Evolutionary conservation across 2,113 vertebrate genomes (phyloP).

Genomic region (Setophaga kirtlandii): DNA sequence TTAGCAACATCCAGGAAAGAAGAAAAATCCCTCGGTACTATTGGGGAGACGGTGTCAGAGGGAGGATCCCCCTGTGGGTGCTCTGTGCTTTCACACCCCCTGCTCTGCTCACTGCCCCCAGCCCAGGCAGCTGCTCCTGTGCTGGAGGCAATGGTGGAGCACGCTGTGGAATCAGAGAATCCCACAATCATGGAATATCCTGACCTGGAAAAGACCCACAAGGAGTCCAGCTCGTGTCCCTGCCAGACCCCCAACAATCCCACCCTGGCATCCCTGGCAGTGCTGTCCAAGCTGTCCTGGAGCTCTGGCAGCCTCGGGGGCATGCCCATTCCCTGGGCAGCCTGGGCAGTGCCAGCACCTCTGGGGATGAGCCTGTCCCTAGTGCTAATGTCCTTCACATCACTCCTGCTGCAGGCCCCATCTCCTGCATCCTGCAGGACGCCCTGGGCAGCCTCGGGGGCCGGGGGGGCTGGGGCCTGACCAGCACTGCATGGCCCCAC

Average conservation of each 20-base stretch:
- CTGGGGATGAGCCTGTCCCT: neutral
- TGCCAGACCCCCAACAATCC: neutral
- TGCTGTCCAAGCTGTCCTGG: accelerated
- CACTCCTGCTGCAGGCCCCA: accelerated
- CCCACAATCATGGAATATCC: neutral
- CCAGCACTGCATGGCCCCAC: accelerated
- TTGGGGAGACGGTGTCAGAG: neutral
- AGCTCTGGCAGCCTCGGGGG: neutral
- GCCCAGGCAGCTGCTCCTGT: neutral
- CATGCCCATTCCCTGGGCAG: neutral
- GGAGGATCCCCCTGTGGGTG: neutral
- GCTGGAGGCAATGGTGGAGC: accelerated
- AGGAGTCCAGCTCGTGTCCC: neutral
- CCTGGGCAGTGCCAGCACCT: neutral
- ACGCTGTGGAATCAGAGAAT: accelerated
- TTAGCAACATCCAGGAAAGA: neutral
- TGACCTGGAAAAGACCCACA: neutral
- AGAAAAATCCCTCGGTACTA: neutral
- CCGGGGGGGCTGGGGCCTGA: accelerated
- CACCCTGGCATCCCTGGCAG: neutral
- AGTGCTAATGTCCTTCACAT: neutral
- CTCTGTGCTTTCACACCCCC: neutral
- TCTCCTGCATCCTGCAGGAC: accelerated
- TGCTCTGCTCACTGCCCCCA: neutral
- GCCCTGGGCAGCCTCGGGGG: neutral